Evolutionary conservation across 2,888 invertebrate species (phyloP), one percentile per base, ranked within the genome.

Genomic region (Drosophila ustulata): DNA sequence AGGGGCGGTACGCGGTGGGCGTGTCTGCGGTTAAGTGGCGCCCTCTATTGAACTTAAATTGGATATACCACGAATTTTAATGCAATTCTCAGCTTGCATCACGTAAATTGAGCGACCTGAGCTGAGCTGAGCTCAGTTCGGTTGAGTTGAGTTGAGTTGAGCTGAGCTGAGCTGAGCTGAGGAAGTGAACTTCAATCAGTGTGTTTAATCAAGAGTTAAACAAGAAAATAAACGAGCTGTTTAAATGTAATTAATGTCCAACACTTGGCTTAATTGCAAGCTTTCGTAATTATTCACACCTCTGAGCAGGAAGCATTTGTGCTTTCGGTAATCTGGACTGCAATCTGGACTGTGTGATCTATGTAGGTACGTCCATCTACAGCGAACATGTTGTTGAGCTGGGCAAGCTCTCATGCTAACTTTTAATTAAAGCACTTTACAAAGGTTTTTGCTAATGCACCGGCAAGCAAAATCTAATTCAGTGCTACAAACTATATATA

Each of bases 61-160:
- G 70, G 51, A 66, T 59, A 61, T 63, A 72, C 78, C 78, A 66
- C 82, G 74, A 71, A 50, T 56, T 77, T 72, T 82, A 80, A 76
- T 80, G 74, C 58, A 69, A 82, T 82, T 78, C 71, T 69, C 64
- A 28, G 79, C 62, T 53, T 64, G 68, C 69, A 59, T 71, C 63
- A 57, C 59, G 67, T 63, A 66, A 55, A 67, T 77, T 66, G 62
- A 61, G 46, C 26, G 26, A 47, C 7, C 18, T 43, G 53, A 50
- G 47, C 61, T 71, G 28, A 9, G 32, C 11, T 11, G 8, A 13
- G 25, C 11, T 59, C 61, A 62, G 28, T 47, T 62, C 26, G 32
- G 11, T 13, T 41, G 25, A 34, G 11, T 13, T 41, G 53, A 50
- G 51, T 63, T 75, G 34, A 9, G 32, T 18, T 62, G 37, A 45